These are phyloP conservation scores for Embiotoca jacksoni DNA, from an alignment of 2,113 vertebrate genomes.

Conservation along the genomic window DNA sequence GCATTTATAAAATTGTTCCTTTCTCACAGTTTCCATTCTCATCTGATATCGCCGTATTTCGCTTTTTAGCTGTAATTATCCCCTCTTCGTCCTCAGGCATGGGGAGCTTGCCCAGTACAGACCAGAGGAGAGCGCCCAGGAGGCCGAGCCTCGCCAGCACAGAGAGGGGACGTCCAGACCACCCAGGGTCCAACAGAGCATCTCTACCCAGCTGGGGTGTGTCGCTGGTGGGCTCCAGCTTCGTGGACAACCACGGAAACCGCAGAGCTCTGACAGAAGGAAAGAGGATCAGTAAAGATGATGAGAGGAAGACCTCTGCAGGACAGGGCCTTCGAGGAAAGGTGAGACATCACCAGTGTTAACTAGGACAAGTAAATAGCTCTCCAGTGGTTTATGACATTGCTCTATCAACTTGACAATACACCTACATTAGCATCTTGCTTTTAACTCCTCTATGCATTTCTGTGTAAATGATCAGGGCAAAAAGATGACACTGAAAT, in stretches of 20 bases:
- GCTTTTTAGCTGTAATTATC: background rate
- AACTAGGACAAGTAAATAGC: background rate
- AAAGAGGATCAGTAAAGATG: constrained; percentile 84
- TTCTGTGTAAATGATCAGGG: background rate
- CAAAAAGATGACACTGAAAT: background rate
- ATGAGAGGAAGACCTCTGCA: constrained; percentile 82
- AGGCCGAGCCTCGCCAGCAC: constrained; percentile 44
- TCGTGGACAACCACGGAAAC: constrained; percentile 66
- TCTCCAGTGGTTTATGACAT: constrained; percentile 1
- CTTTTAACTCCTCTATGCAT: background rate
- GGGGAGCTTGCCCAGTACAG: constrained; percentile 48
- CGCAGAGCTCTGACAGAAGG: constrained; percentile 74
- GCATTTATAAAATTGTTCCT: background rate
- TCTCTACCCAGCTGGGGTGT: constrained; percentile 73
- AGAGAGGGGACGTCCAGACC: constrained; percentile 71
- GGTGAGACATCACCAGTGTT: constrained; percentile 55
- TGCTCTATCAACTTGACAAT: background rate
- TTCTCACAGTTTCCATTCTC: background rate
- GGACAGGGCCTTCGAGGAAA: constrained; percentile 62
- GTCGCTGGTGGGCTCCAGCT: constrained; percentile 63
- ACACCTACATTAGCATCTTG: background rate
- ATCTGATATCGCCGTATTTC: background rate
- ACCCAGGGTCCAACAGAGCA: constrained; percentile 72
- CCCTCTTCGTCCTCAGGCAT: constrained; percentile 65
- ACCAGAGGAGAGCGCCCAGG: constrained; percentile 75